Base-by-base conservation (phyloP, 2,113 vertebrate genomes). In the Malurus elegans region DNA sequence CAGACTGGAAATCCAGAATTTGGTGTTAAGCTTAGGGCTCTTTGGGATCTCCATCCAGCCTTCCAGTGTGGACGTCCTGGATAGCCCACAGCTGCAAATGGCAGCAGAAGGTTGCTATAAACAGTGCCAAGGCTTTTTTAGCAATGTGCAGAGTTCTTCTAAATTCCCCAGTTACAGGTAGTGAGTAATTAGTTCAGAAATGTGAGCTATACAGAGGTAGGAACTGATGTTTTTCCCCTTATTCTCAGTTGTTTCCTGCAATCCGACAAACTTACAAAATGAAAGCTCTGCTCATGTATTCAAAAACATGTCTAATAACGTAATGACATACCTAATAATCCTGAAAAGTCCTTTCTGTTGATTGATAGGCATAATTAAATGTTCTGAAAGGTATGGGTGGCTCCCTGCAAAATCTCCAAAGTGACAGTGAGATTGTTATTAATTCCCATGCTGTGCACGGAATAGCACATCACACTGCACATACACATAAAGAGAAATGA, bases 11-110 rank as follows among this genome's bases (percentile, higher is more conserved):
- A 90, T 44, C 10, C n/a, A 51, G 24, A 82, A 32, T 31, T 14
- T 47, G 48, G 2, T 64, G 26, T 56, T 56, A 29, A 44, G 26
- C 16, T 28, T 31, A 36, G 18, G 51, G 44, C 8, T 23, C 2
- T 67, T 28, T 14, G 28, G 29, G 28, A n/a, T 47, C 24, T 56
- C 38, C 12, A 8, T 40, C 29, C 8, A 17, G 28, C 14, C 19
- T 70, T 42, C 0, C n/a, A 29, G 26, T 13, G n/a, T 0, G 0
- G 12, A n/a, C 34, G 31, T 32, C 62, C 45, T 64, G 66, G 24
- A 8, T 18, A 69, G 14, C 26, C 32, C 62, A 75, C 20, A 48
- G 24, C 48, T 79, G 79, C 26, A 69, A 60, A 26, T 14, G 28
- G 19, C 79, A 61, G 58, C 36, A 57, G 50, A 75, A 76, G 21